Evolutionary conservation across 2,797 vertebrate genomes (phyloP), one percentile per base, ranked within the genome.

Genomic region (Botia almorhae): DNA sequence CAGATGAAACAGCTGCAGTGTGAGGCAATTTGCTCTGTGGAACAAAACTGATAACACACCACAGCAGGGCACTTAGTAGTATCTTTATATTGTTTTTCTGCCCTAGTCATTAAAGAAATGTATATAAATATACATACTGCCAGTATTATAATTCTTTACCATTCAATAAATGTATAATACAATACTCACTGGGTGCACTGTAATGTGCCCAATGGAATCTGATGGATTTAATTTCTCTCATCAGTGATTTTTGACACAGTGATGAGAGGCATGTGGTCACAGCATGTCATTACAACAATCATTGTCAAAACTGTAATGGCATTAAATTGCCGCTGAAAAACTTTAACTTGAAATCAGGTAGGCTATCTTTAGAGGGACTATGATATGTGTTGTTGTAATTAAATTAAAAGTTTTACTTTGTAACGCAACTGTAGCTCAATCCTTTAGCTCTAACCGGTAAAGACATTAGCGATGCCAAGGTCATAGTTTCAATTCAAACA

Each of bases 101-200:
- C 17, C 72, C 23, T 21, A 77, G 76, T 82, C 55, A 86, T 84
- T 81, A 85, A 46, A 86, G 81, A 90, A 87, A 85, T 80, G 76
- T 84, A 86, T 87, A 89, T 88, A 90, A 88, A 88, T 85, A 79
- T 87, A 82, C 87, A 84, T 89, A 91, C 90, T 90, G 86, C 71
- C 90, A 89, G 90, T 83, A 89, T 86, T 76, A 88, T 87, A 85
- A 87, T 87, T 89, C 83, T 87, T 73, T 76, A 85, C 56, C 17
- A 46, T 81, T 88, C 84, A 69, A 69, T 83, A 78, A 91, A 89
- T 88, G 83, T 85, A 87, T 84, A 89, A 89, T 85, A 87, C 85
- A 89, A 89, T 90, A 90, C 87, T 87, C 84, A 85, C 39, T 75
- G 71, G 85, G 80, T 74, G 79, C 76, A 74, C 81, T 78, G 82